Base-by-base conservation (phyloP, 1,140 invertebrate genomes). In the Calliopsis andreniformis region DNA sequence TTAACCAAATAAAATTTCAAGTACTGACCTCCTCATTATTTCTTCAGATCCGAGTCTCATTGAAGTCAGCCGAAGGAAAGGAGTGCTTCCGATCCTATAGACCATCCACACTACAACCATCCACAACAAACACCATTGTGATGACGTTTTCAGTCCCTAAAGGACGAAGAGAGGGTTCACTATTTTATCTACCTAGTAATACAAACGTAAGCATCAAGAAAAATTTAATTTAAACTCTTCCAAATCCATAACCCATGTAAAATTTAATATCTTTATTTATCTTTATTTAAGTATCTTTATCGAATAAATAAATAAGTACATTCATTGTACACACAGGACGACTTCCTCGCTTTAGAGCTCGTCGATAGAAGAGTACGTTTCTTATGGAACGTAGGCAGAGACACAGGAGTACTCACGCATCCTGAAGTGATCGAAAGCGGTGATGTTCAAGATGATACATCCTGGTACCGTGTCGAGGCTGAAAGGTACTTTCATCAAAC, bases 271-370 rank as follows among this genome's bases (percentile, higher is more conserved):
- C n/a, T n/a, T n/a, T n/a, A n/a, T n/a, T n/a, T n/a, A n/a, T n/a
- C n/a, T n/a, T n/a, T n/a, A n/a, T n/a, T n/a, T n/a, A n/a, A n/a
- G n/a, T n/a, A n/a, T n/a, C n/a, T n/a, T n/a, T n/a, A n/a, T n/a
- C n/a, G n/a, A n/a, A n/a, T n/a, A n/a, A n/a, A n/a, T n/a, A n/a
- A n/a, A n/a, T n/a, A n/a, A n/a, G n/a, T n/a, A n/a, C n/a, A n/a
- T 71, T 78, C 2, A 10, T 58, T 18, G n/a, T n/a, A n/a, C 23
- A 1, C n/a, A 14, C 49, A 90, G 88, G 91, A 93, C 0, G 96
- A 98, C 79, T 98, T 96, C 78, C 93, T 98, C 25, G 94, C 95
- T 0, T 86, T 98, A 30, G 96, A 98, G 89, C 94, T 98, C 90
- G 92, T 96, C 0, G 93, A 97, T 76, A 93, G 96, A 32, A 95